phyloP scores from a whole-genome alignment of 2,888 invertebrate genomes.

The Drosophila suboccidentalis region DNA sequence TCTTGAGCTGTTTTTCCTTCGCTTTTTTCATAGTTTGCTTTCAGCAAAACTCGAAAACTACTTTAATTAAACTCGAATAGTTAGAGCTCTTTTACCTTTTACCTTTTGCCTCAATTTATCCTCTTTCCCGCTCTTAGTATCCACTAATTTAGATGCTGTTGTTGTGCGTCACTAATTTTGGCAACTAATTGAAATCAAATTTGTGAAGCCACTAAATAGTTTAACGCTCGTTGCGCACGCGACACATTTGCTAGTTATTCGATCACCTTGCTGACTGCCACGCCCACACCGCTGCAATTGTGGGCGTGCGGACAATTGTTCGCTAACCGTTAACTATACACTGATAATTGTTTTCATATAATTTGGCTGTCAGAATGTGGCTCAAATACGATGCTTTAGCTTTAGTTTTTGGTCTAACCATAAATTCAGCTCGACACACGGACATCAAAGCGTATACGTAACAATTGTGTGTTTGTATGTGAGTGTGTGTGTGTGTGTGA shows the following conservation, averaged over 20 bases:
- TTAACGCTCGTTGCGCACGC: slow-evolving; percentile 55
- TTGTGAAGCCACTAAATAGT: slow-evolving; percentile 65
- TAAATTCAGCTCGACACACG: slow-evolving; percentile 59
- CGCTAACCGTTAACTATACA: slow-evolving; percentile 46
- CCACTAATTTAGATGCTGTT: slow-evolving; percentile 60
- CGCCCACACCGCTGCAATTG: slow-evolving; percentile 14
- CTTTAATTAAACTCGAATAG: slow-evolving; percentile 9
- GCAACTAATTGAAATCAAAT: slow-evolving; percentile 75
- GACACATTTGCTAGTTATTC: slow-evolving; percentile 17
- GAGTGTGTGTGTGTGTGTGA: slow-evolving; percentile 16
- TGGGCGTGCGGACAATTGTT: slow-evolving; percentile 15
- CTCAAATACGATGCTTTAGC: slow-evolving; percentile 51
- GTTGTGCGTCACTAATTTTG: slow-evolving; percentile 66
- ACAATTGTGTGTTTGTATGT: slow-evolving; percentile 35
- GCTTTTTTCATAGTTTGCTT: slow-evolving; percentile 1
- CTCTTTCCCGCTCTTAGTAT: not conserved
- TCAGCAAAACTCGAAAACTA: not conserved
- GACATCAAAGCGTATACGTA: slow-evolving; percentile 68
- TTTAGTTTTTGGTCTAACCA: slow-evolving; percentile 63
- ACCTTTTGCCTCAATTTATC: not conserved
- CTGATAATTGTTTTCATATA: slow-evolving; percentile 72
- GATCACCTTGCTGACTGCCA: slow-evolving; percentile 21
- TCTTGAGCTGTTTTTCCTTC: not conserved
- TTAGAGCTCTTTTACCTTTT: not conserved
- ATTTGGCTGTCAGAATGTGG: slow-evolving; percentile 58